These are phyloP conservation scores for Hydractinia echinata DNA, from an alignment of 30 jellyfish, hydroid and myxozoan genomes.

Conservation along the genomic window DNA sequence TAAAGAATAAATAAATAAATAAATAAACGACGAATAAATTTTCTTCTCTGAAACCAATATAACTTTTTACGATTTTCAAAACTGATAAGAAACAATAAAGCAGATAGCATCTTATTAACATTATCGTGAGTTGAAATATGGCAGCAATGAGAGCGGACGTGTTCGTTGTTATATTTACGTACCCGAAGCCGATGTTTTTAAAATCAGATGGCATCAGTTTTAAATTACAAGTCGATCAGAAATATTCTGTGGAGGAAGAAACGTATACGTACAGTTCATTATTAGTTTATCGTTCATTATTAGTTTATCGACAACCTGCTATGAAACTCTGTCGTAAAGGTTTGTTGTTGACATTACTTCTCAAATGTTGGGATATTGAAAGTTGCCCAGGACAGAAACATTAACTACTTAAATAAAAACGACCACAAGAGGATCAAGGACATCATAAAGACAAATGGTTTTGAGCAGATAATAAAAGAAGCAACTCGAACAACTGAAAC, in stretches of 20 bases:
- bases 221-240: neutral
- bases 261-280: neutral
- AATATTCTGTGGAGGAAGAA: constrained; percentile 1
- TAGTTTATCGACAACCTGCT: too few species aligned
- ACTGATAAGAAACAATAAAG: too few species aligned
- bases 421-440: constrained; percentile 38
- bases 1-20: too few species aligned
- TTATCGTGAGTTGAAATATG: too few species aligned
- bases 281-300: neutral
- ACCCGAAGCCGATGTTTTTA: constrained; percentile 6
- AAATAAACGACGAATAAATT: too few species aligned
- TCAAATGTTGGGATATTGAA: neutral
- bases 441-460: constrained; percentile 20
- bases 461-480: constrained; percentile 23
- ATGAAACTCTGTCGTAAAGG: constrained; percentile 11
- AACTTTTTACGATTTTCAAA: too few species aligned
- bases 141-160: constrained; percentile 10
- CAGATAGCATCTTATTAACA: too few species aligned
- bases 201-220: constrained; percentile 8
- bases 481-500: constrained; percentile 41
- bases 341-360: constrained; percentile 5
- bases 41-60: too few species aligned
- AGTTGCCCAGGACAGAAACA: constrained; percentile 26
- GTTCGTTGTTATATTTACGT: neutral
- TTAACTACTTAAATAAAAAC: constrained; percentile 40